Conservation (phyloP, 2,888 invertebrate genomes). For the Oligia latruncula region DNA sequence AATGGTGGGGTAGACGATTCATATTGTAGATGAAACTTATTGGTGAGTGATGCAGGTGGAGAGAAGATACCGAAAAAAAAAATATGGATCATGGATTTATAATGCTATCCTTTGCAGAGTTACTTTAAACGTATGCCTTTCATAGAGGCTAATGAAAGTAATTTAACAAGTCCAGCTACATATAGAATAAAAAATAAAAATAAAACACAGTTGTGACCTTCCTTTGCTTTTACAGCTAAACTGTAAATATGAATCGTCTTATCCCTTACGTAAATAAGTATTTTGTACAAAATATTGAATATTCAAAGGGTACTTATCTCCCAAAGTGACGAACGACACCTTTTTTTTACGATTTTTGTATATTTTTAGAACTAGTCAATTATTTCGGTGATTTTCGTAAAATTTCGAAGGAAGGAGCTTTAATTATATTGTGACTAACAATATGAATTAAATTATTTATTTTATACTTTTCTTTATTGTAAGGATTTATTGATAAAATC, state of each 20-base stretch:
- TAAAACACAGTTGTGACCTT: too few relatives aligned
- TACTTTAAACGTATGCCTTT: neutral
- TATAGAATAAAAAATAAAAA: neutral
- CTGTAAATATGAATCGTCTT: constrained; percentile 5
- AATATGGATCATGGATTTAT: neutral
- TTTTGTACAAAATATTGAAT: constrained; percentile 65
- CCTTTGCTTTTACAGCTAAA: neutral
- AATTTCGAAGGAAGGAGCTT: constrained; percentile 63
- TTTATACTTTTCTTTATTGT: constrained; percentile 19
- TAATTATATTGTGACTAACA: constrained; percentile 62
- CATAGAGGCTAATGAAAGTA: neutral
- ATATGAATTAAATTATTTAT: constrained; percentile 60
- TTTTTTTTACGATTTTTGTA: constrained; percentile 69
- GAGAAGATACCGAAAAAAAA: neutral
- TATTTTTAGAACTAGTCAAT: constrained; percentile 82
- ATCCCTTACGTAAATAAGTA: constrained; percentile 18
- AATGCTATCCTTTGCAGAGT: neutral
- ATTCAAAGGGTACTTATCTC: constrained; percentile 30
- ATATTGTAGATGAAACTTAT: neutral
- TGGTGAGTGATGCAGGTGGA: neutral
- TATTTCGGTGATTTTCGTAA: constrained; percentile 58
- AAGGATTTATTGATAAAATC: neutral
- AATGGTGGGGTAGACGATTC: constrained; percentile 45
- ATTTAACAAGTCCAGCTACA: neutral
- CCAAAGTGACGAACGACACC: constrained; percentile 58